Evolutionary conservation across 1,140 invertebrate species (phyloP).

Genomic region (Archegozetes longisetosus): DNA sequence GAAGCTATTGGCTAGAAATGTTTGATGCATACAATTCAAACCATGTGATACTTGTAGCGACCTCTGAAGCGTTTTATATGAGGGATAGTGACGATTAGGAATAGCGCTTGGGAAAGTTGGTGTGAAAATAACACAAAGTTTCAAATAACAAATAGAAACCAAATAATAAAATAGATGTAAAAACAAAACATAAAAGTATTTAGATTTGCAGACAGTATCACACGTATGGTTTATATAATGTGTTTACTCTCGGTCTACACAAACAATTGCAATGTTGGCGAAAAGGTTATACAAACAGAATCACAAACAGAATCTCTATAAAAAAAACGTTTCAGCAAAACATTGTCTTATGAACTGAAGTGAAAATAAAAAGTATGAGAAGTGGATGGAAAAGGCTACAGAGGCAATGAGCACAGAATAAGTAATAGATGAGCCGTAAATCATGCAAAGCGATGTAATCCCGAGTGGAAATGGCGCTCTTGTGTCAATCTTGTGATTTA

Average conservation of each 20-base stretch:
- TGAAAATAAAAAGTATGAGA: neutral
- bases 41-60: neutral
- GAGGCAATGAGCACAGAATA: neutral
- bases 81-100: neutral
- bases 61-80: neutral
- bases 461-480: neutral
- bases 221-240: neutral
- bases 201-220: too few species aligned
- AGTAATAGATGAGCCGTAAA: neutral
- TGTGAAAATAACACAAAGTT: neutral
- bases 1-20: too few species aligned
- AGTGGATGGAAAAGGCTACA: neutral
- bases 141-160: neutral
- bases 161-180: neutral
- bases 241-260: neutral
- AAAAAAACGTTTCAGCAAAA: neutral
- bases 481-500: neutral
- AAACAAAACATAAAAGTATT: neutral
- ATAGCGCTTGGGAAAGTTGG: neutral
- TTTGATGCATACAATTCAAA: too few species aligned
- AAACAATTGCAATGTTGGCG: neutral
- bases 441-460: neutral
- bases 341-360: too few species aligned
- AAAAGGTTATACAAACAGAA: neutral
- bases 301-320: neutral